Evolutionary conservation across 2,888 invertebrate genomes (phyloP).

Genomic region (Lithophane socia): DNA sequence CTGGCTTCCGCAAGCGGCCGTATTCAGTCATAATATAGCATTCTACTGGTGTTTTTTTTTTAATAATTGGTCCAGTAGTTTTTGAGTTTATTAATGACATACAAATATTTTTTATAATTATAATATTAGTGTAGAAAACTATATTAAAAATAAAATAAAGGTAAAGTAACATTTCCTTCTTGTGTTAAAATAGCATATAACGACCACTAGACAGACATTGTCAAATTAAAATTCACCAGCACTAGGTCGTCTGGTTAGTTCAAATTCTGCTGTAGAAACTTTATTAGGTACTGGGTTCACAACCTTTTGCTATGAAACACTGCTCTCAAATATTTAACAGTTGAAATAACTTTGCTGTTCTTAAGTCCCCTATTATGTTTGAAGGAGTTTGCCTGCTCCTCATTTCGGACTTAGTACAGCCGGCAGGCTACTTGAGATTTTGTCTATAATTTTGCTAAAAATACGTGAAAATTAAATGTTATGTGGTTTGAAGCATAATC

Average conservation of each 20-base stretch:
- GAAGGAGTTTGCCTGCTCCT: slow-evolving; percentile 33
- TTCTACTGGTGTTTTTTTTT: too few species aligned
- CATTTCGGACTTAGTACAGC: slow-evolving; percentile 27
- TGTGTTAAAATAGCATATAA: slow-evolving; percentile 13
- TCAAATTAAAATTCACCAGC: slow-evolving; percentile 59
- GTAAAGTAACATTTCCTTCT: neutral
- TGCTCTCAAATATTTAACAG: slow-evolving; percentile 55
- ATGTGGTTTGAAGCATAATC: neutral
- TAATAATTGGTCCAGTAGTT: too few species aligned
- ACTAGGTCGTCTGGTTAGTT: slow-evolving; percentile 47
- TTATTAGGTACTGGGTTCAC: slow-evolving; percentile 39
- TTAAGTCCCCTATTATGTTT: slow-evolving; percentile 51
- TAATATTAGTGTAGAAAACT: too few species aligned
- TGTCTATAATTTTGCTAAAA: slow-evolving; percentile 17
- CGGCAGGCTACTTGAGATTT: slow-evolving; percentile 7
- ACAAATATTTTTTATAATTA: too few species aligned
- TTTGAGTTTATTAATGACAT: too few species aligned
- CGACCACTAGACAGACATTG: slow-evolving; percentile 37
- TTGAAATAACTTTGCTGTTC: slow-evolving; percentile 44
- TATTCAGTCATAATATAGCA: too few species aligned
- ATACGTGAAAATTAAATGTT: neutral
- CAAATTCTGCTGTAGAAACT: slow-evolving; percentile 47
- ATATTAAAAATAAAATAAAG: neutral
- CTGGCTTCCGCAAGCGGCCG: too few species aligned
- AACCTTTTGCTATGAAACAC: slow-evolving; percentile 34